Base-by-base conservation (phyloP, 2,113 vertebrate species). In the Probosciger aterrimus region DNA sequence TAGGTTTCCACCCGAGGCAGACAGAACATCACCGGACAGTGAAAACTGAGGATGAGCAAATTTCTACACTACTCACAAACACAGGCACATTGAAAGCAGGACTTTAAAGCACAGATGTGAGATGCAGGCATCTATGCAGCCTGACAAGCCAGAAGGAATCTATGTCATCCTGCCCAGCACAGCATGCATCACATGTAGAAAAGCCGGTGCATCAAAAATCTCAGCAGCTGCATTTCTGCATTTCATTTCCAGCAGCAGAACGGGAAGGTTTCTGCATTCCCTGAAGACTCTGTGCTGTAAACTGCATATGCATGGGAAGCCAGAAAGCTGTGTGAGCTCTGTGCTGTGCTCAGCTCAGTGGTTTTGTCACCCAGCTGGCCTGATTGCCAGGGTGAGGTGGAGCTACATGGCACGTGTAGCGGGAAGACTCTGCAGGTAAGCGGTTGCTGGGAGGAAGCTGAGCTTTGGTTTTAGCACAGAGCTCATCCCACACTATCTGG, bases 101-200 rank as follows among this genome's bases (percentile, higher is more conserved):
- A 77, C 23, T 83, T 74, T 37, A 33, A 63, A 71, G 55, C 1
- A 4, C 23, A n/a, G 31, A 70, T 3, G 18, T 14, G 37, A 59
- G 30, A 67, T 7, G 25, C 33, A 86, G 43, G 33, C 33, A 23
- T 60, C 82, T 76, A 83, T 57, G 18, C 44, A 69, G 9, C 63
- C 31, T 59, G 74, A 69, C 27, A 69, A 82, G 82, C 14, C 37
- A 86, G 53, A 69, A 85, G 14, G 10, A 75, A 86, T 86, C 46
- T 19, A 0, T 46, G 24, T 37, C 60, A 47, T 68, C 77, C 47
- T 0, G 0, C 30, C 16, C 35, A 70, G 57, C 18, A 13, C n/a
- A 30, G 35, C 9, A 27, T 30, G 35, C 47, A 71, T 35, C 43
- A 22, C 28, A 25, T 3, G 4, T 5, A 67, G 71, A 35, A 87